These are phyloP conservation scores for Cheilosia vernalis DNA, from an alignment of 2,888 invertebrate species.

Conservation along the genomic window DNA sequence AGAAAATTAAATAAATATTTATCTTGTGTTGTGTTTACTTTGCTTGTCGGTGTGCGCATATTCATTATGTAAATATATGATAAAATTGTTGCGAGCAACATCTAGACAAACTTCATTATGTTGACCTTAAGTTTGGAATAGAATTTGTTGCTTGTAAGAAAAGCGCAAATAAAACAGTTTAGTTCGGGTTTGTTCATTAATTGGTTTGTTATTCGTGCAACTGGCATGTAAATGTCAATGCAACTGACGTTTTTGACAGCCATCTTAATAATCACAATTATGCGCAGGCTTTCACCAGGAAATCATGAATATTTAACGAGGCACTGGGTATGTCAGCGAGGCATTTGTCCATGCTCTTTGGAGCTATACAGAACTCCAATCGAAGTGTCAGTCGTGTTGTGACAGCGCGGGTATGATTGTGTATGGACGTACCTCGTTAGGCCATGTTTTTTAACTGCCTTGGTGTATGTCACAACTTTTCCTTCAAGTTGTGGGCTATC, in stretches of 20 bases:
- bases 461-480: too few relatives aligned
- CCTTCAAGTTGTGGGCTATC: too few relatives aligned
- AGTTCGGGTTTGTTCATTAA: not conserved
- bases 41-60: not conserved
- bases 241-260: too few relatives aligned
- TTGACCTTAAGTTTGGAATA: slow-evolving; percentile 21
- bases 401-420: too few relatives aligned
- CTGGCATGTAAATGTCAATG: not conserved
- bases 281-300: not conserved
- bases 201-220: not conserved
- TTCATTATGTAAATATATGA: slow-evolving; percentile 28
- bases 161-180: not conserved
- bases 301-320: not conserved
- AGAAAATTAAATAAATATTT: slow-evolving; percentile 18
- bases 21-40: slow-evolving; percentile 22
- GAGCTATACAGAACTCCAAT: not conserved
- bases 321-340: not conserved
- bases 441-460: too few relatives aligned
- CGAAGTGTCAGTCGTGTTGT: too few relatives aligned
- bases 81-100: slow-evolving; percentile 19
- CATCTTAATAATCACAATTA: not conserved
- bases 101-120: slow-evolving; percentile 2
- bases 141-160: not conserved
- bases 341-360: not conserved
- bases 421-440: too few relatives aligned